These are phyloP conservation scores for Stichodactyla mertensii DNA, from an alignment of 64 coral and sea anemone species.

Conservation along the genomic window DNA sequence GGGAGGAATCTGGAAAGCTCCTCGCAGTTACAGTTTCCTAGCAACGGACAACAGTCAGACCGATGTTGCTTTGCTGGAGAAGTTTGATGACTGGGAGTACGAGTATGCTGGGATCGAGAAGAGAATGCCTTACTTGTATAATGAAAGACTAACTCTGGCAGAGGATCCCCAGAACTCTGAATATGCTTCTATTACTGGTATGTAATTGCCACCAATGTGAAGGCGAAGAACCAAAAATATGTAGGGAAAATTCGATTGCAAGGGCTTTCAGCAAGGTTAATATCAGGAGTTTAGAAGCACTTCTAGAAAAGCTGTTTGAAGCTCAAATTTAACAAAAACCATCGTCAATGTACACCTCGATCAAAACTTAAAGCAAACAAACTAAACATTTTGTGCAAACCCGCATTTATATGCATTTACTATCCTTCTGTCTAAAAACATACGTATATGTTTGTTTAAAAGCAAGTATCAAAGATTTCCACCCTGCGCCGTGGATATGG, in stretches of 20 bases:
- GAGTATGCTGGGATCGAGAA: slow-evolving; percentile 4
- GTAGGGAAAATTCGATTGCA: too few species aligned
- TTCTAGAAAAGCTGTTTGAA: too few species aligned
- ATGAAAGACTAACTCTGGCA: neutral
- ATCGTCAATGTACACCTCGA: too few species aligned
- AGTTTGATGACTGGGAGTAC: slow-evolving; percentile 48
- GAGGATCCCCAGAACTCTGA: neutral
- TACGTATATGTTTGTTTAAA: neutral
- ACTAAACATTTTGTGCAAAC: neutral
- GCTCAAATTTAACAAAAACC: too few species aligned
- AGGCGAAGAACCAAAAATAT: too few species aligned
- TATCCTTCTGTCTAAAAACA: too few species aligned
- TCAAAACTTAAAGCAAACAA: neutral
- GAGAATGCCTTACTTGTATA: slow-evolving; percentile 31
- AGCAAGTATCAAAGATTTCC: slow-evolving; percentile 50
- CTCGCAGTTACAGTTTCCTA: slow-evolving; percentile 27
- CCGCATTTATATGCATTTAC: too few species aligned
- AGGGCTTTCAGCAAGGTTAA: too few species aligned
- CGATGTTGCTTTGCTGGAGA: slow-evolving; percentile 6
- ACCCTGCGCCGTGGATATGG: slow-evolving; percentile 58
- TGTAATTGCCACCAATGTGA: neutral
- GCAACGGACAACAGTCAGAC: slow-evolving; percentile 35
- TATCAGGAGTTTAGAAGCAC: too few species aligned
- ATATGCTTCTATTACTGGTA: slow-evolving; percentile 39
- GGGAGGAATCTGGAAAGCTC: slow-evolving; percentile 41